These are phyloP conservation scores for Lobophora halterata DNA, from an alignment of 2,888 invertebrate genomes.

Conservation along the genomic window DNA sequence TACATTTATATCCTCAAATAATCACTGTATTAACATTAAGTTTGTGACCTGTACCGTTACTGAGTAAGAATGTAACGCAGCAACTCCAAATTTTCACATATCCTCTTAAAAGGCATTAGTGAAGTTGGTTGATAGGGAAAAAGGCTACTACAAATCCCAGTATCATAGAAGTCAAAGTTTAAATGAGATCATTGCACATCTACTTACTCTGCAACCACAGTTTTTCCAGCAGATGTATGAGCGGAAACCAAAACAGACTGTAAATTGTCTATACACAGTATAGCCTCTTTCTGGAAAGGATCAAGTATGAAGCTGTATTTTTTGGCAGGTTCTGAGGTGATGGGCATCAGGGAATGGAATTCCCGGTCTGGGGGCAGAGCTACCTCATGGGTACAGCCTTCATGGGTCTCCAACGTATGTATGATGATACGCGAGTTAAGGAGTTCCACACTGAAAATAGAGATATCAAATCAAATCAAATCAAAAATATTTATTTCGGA, in stretches of 20 bases:
- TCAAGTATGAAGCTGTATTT: constrained; percentile 97
- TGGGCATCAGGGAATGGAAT: constrained; percentile 83
- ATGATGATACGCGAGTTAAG: constrained; percentile 91
- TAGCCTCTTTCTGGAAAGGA: constrained; percentile 98
- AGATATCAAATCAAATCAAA: too few relatives aligned
- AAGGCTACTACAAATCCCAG: too few relatives aligned
- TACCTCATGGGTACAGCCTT: constrained; percentile 97
- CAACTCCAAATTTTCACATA: too few relatives aligned
- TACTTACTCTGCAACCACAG: constrained; percentile 98
- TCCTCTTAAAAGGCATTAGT: too few relatives aligned
- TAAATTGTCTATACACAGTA: constrained; percentile 97
- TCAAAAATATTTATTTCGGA: too few relatives aligned
- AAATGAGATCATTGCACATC: too few relatives aligned
- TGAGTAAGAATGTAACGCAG: too few relatives aligned
- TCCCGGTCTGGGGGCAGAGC: constrained; percentile 94
- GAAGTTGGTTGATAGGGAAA: too few relatives aligned
- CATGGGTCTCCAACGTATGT: constrained; percentile 93
- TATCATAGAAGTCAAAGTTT: too few relatives aligned
- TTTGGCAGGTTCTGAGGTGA: constrained; percentile 88
- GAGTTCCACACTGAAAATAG: constrained; percentile 84
- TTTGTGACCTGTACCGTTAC: too few relatives aligned
- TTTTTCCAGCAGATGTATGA: constrained; percentile 99
- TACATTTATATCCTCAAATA: too few relatives aligned
- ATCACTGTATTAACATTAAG: too few relatives aligned
- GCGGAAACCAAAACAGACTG: constrained; percentile 99